phyloP scores from a whole-genome alignment of 23 tunicate genomes.

The Ciona savignyi region DNA sequence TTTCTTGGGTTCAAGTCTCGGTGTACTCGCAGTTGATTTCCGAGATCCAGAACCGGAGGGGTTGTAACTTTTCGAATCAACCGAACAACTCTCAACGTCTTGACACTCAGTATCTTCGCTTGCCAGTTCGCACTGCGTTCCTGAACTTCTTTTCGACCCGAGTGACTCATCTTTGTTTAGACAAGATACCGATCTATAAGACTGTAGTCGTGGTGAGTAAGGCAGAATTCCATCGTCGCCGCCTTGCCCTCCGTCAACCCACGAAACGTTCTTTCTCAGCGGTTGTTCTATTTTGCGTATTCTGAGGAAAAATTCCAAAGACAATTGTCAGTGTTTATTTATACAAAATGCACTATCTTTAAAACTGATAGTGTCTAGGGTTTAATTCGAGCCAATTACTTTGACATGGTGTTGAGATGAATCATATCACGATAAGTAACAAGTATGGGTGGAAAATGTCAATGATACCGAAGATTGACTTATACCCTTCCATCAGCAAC shows the following conservation, averaged over 20 bases:
- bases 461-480: too few species aligned
- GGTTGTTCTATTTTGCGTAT: constrained; percentile 8
- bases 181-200: constrained; percentile 5
- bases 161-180: background rate
- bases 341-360: too few species aligned
- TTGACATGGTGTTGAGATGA: too few species aligned
- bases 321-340: background rate
- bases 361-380: too few species aligned
- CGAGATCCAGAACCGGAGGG: background rate
- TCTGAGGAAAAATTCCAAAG: background rate
- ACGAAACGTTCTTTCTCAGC: constrained; percentile 35
- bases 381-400: too few species aligned
- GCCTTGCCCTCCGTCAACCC: constrained; percentile 50
- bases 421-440: too few species aligned
- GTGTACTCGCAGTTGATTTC: background rate
- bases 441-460: too few species aligned
- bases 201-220: background rate
- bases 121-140: constrained; percentile 18
- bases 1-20: background rate
- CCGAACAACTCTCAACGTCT: background rate
- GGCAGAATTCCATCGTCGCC: constrained; percentile 34
- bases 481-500: too few species aligned
- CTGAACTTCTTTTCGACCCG: background rate
- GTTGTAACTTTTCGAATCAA: background rate
- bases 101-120: background rate